These are phyloP conservation scores for Muraenolepis orangiensis DNA, from an alignment of 2,797 vertebrate genomes.

Conservation along the genomic window DNA sequence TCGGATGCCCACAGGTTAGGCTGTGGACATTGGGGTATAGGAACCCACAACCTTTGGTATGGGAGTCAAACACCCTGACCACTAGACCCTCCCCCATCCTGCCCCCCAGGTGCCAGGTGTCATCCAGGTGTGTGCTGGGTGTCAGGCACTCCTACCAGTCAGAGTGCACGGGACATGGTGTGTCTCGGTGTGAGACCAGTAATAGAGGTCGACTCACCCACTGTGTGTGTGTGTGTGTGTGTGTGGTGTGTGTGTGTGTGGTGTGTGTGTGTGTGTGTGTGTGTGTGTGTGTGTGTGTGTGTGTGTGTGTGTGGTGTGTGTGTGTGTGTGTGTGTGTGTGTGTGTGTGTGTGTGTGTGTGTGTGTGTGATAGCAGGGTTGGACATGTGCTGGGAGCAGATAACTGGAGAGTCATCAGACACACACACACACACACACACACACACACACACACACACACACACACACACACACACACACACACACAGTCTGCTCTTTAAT, in stretches of 20 bases:
- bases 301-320: not conserved
- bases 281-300: not conserved
- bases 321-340: no score
- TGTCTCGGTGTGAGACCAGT: not conserved
- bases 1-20: no score
- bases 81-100: no score
- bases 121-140: not conserved
- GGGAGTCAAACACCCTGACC: no score
- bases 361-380: not conserved
- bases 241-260: not conserved
- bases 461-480: not conserved
- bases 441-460: no score
- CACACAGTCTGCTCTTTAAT: not conserved
- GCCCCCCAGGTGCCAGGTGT: not conserved
- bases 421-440: not conserved
- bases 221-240: not conserved
- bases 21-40: no score
- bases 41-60: no score
- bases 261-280: not conserved
- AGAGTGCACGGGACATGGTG: not conserved
- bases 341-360: no score
- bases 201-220: not conserved
- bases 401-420: not conserved
- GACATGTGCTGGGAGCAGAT: not conserved
- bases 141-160: not conserved